These are phyloP conservation scores for Chirona hameri DNA, from an alignment of 2,888 invertebrate genomes.

Conservation along the genomic window DNA sequence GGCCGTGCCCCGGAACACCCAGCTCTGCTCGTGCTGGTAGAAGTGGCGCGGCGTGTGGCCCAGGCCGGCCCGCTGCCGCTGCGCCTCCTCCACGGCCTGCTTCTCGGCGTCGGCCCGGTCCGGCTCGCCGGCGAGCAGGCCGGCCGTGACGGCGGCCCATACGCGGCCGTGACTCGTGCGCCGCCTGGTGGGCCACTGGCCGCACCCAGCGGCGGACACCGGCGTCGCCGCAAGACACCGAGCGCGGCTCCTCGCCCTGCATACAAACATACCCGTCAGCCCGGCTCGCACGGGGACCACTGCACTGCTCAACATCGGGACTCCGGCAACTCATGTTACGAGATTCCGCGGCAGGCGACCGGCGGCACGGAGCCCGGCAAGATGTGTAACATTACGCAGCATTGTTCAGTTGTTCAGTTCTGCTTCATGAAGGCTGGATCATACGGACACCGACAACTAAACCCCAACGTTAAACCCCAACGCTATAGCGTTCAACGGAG, in stretches of 20 bases:
- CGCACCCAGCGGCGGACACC: constrained; percentile 47
- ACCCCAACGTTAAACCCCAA: no score
- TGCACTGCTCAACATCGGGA: no score
- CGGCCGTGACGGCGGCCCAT: constrained; percentile 52
- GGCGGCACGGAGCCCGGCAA: no score
- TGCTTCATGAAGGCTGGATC: no score
- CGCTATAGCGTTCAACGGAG: no score
- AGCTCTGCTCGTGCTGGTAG: constrained; percentile 28
- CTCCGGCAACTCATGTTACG: no score
- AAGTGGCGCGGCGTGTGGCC: constrained; percentile 25
- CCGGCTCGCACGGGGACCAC: no score
- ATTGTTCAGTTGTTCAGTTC: no score
- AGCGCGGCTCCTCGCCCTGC: constrained; percentile 44
- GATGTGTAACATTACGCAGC: no score
- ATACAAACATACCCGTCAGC: no score
- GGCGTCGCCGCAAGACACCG: constrained; percentile 51
- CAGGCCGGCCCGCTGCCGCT: constrained; percentile 30
- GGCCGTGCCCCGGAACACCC: not conserved
- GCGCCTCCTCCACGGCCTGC: constrained; percentile 39
- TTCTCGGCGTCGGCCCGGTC: constrained; percentile 50
- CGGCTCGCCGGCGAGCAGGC: constrained; percentile 48
- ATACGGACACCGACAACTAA: no score
- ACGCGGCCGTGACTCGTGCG: constrained; percentile 54
- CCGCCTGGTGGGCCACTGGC: constrained; percentile 51
- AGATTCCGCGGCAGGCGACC: no score